Conservation (phyloP, 2,113 vertebrate genomes). For the Xyrauchen texanus region DNA sequence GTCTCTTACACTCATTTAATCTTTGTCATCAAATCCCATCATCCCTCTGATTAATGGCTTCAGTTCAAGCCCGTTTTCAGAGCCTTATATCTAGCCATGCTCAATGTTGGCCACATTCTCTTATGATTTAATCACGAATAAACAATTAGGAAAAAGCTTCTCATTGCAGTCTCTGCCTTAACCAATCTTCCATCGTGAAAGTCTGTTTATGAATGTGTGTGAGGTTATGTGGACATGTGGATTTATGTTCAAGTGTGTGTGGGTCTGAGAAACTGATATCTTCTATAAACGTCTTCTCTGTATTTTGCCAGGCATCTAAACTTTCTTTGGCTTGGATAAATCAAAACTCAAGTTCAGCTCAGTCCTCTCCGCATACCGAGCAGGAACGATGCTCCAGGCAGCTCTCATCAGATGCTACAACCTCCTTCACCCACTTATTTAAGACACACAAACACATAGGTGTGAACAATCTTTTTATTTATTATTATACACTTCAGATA, state of each 20-base stretch:
- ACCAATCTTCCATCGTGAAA: not conserved
- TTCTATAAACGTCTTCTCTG: conserved; percentile 51
- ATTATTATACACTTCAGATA: too few relatives aligned
- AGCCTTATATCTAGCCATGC: conserved; percentile 81
- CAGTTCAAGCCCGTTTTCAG: conserved; percentile 76
- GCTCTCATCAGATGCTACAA: not conserved
- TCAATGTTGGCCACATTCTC: conserved; percentile 82
- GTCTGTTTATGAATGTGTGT: not conserved
- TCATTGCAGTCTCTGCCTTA: not conserved
- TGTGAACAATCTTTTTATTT: too few relatives aligned
- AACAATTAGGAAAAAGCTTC: conserved; percentile 56
- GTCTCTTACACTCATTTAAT: conserved; percentile 89
- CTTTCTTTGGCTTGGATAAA: conserved; percentile 40
- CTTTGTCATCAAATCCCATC: conserved; percentile 92
- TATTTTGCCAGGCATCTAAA: conserved; percentile 41
- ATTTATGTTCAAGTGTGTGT: not conserved
- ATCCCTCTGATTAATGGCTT: conserved; percentile 86
- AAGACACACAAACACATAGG: too few relatives aligned
- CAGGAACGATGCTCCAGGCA: conserved; percentile 5
- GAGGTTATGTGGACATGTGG: not conserved
- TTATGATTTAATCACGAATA: conserved; percentile 78
- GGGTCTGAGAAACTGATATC: conserved; percentile 43
- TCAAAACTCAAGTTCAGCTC: conserved; percentile 42
- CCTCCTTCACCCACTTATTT: not conserved
- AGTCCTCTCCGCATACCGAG: not conserved